Base-by-base conservation (phyloP, 2,888 invertebrate species). In the Colostygia pectinataria region DNA sequence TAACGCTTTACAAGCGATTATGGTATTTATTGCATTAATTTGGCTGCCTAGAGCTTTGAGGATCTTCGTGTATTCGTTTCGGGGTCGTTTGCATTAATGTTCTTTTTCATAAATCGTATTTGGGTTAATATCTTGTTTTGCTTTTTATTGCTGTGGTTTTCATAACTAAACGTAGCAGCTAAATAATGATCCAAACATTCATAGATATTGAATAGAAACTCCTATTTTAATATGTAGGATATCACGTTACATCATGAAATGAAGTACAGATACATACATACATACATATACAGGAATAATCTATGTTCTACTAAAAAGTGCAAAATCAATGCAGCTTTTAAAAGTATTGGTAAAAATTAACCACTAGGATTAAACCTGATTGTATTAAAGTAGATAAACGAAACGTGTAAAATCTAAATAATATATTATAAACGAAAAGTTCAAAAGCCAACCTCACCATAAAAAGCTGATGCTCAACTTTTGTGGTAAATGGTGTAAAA, bases 1-100 rank as follows among this genome's bases (percentile, higher is more conserved):
- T 56, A 64, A 64, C 63, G 73, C 71, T 80, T 77, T 74, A 66
- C 63, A 66, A 68, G 53, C 71, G 72, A 77, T 80, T 70, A 79
- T 78, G 68, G 72, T 71, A 74, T 80, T 75, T 78, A 80, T 77
- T 73, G 65, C 49, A 61, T 60, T 64, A 68, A 71, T 77, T 74
- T 70, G 63, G 70, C 65, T 68, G 69, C 64, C 64, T 62, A 46
- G 57, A 53, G 56, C 58, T 55, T 65, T 59, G 63, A 32, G 43
- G 29, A 36, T 41, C 23, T 49, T 18, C 13, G 37, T 24, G 41
- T 33, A 37, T 48, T 15, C 41, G 38, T 8, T 41, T 37, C 32
- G 10, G 24, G 42, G 33, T 37, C 29, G 18, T 38, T 49, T 24
- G 24, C 15, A 49, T 45, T 44, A 31, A 31, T 37, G 24, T 13